Conservation (phyloP, 2,113 vertebrate genomes). For the Neogobius melanostomus region DNA sequence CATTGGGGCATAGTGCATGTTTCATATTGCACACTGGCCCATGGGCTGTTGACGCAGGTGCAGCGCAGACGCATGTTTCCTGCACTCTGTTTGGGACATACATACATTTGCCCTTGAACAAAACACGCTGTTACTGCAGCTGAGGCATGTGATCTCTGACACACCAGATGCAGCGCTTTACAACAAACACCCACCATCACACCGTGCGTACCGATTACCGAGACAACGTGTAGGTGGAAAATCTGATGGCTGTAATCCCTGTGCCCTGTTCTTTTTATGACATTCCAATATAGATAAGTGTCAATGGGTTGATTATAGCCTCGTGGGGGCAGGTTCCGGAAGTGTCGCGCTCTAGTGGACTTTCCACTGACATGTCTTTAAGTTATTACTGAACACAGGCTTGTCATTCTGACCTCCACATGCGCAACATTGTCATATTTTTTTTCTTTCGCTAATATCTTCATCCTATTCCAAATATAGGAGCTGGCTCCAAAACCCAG, state of each 20-base stretch:
- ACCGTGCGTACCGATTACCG: not conserved
- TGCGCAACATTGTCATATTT: too few relatives aligned
- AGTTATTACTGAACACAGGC: too few relatives aligned
- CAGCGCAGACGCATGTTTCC: constrained; percentile 5
- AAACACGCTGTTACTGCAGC: constrained; percentile 48
- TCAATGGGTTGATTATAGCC: too few relatives aligned
- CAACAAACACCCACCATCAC: constrained; percentile 24
- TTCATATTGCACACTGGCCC: constrained; percentile 3
- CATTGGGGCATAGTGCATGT: not conserved
- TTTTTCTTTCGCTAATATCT: too few relatives aligned
- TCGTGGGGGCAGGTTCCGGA: too few relatives aligned
- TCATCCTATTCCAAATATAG: too few relatives aligned
- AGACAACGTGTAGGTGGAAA: constrained; percentile 30
- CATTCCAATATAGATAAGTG: not conserved
- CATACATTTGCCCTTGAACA: constrained; percentile 6
- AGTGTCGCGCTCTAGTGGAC: too few relatives aligned
- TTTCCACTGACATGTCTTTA: too few relatives aligned
- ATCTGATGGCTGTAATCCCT: constrained; percentile 38
- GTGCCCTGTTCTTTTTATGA: constrained; percentile 15
- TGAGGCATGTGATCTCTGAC: constrained; percentile 32
- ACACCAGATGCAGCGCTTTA: constrained; percentile 43
- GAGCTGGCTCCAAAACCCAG: too few relatives aligned
- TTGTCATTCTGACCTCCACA: too few relatives aligned
- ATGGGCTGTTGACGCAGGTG: constrained; percentile 57
- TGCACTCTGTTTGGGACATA: constrained; percentile 4